Evolutionary conservation across 2,797 vertebrate genomes (phyloP), one percentile per base, ranked within the genome.

Genomic region (Hydrocynus forskahlii): DNA sequence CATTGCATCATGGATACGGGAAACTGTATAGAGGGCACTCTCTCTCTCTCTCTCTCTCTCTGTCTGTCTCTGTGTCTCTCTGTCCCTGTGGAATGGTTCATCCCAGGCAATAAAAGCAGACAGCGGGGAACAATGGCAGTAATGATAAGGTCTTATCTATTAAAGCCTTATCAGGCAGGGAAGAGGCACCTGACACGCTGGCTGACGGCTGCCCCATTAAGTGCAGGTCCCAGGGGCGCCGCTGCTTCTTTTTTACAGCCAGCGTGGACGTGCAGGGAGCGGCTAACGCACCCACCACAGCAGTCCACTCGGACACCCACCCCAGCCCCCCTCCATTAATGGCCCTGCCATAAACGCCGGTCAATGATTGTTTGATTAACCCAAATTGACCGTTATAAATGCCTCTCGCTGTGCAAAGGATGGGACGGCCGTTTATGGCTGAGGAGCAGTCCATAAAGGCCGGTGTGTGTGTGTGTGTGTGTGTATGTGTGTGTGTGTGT

Each of bases 331-430:
- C 77, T 68, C 86, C 81, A 87, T 88, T 90, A 89, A 88, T 86
- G 78, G 87, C 81, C 77, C 55, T 13, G 66, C 77, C 82, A 88
- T 87, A 86, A 84, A 89, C 79, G 76, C 68, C 66, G 72, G 84
- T 88, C 82, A 89, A 85, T 89, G 83, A 89, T 88, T 88, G 82
- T 87, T 82, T 86, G 85, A 89, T 90, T 84, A 86, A 88, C 85
- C 84, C 84, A 83, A 87, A 86, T 86, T 86, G 84, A 85, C 86
- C 63, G 81, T 81, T 79, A 88, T 87, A 88, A 88, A 85, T 81
- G 81, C 81, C 80, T 82, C 75, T 82, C 35, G 48, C 73, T 83
- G 73, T 80, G 86, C 73, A 83, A 87, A 87, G 86, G 86, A 87
- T 84, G 86, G 78, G 84, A 82, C 17, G 66, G 68, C 76, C 63